A percentile compares a stretch with the other conserved stretches of the same genome.
These are phyloP conservation scores for Parazoanthus darwini DNA, from an alignment of 92 coral and sea anemone genomes.

Conservation along the genomic window DNA sequence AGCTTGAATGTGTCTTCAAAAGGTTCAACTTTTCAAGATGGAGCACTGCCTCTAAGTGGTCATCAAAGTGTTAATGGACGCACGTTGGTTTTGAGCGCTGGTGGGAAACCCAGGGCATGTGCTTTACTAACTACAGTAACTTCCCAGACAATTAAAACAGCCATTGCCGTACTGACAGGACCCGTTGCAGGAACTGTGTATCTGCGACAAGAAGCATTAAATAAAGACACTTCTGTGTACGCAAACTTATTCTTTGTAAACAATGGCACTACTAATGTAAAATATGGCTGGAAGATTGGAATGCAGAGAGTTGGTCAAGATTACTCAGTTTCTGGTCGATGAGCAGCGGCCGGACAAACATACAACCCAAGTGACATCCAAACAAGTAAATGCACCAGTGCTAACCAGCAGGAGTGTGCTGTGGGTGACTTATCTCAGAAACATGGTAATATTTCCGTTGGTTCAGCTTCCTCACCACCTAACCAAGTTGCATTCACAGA, in stretches of 20 bases:
- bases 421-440: conserved; percentile 67
- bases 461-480: conserved; percentile 64
- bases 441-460: conserved; percentile 55
- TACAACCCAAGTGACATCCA: conserved; percentile 55
- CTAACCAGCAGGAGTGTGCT: conserved; percentile 44
- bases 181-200: conserved; percentile 86
- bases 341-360: conserved; percentile 39
- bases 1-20: conserved; percentile 42
- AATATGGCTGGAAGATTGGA: conserved; percentile 58
- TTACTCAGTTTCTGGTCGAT: conserved; percentile 40
- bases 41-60: conserved; percentile 71
- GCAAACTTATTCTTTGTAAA: conserved; percentile 76
- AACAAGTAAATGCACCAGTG: conserved; percentile 52
- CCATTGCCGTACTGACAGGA: conserved; percentile 71
- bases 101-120: conserved; percentile 71
- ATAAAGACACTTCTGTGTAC: conserved; percentile 60
- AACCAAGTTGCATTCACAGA: conserved; percentile 64
- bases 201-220: conserved; percentile 65
- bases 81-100: conserved; percentile 68
- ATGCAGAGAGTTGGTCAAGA: conserved; percentile 42
- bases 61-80: conserved; percentile 72
- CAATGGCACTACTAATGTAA: conserved; percentile 33
- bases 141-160: conserved; percentile 53
- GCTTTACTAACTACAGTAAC: conserved; percentile 67
- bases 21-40: conserved; percentile 46